Percentiles rank a stretch among this genome's conserved stretches.
Conservation (phyloP, 2,113 vertebrate genomes). For the Myrmecobius fasciatus region DNA sequence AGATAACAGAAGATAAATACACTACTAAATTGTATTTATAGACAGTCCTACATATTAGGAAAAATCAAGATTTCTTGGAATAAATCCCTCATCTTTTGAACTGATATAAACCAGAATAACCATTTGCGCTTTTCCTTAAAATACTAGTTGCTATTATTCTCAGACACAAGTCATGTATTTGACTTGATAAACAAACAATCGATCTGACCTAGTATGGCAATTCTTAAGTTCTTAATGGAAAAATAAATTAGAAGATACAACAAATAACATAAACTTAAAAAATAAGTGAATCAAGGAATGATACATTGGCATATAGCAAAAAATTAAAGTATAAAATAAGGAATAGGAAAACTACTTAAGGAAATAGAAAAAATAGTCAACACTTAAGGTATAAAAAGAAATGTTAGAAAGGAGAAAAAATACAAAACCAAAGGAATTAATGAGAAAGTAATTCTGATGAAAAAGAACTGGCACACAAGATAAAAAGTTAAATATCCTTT, state of each 20-base stretch:
- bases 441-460: not conserved
- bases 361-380: not conserved
- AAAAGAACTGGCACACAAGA: not conserved
- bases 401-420: not conserved
- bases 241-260: not conserved
- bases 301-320: not conserved
- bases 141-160: not conserved
- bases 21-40: not conserved
- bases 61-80: not conserved
- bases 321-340: conserved; percentile 5
- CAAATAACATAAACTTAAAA: not conserved
- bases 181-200: not conserved
- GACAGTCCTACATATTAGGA: not conserved
- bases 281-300: not conserved
- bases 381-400: not conserved
- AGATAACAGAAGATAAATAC: not conserved
- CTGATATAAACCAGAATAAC: not conserved
- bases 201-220: conserved; percentile 8
- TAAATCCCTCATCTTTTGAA: not conserved
- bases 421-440: not conserved
- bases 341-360: not conserved
- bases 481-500: conserved; percentile 17
- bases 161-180: conserved; percentile 27
- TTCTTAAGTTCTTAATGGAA: not conserved
- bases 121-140: conserved; percentile 4